These are phyloP conservation scores for Alexandromys oeconomus DNA, from an alignment of 2,797 vertebrate species.

Conservation along the genomic window DNA sequence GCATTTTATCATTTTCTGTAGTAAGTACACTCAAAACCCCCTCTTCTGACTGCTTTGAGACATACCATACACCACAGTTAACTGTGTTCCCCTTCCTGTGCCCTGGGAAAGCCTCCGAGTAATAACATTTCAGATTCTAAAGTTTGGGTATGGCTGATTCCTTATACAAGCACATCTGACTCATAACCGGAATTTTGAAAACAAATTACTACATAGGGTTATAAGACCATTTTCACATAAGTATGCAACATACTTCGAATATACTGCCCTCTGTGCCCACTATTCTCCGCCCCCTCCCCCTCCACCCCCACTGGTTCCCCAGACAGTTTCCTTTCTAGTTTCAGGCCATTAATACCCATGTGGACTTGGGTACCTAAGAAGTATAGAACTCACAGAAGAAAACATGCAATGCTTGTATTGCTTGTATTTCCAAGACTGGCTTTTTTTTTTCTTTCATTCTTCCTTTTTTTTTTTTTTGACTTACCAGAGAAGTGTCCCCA, in stretches of 20 bases:
- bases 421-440: too few relatives aligned
- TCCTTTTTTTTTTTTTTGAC: too few relatives aligned
- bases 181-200: neutral
- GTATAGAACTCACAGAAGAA: neutral
- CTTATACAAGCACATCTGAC: neutral
- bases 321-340: neutral
- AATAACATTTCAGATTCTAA: neutral
- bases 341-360: neutral
- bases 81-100: neutral
- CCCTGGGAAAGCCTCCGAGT: neutral
- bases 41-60: neutral
- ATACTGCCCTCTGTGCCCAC: neutral
- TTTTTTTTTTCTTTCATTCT: too few relatives aligned
- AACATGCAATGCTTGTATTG: neutral
- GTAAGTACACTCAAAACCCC: too few relatives aligned
- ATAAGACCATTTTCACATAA: neutral
- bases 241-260: neutral
- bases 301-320: neutral
- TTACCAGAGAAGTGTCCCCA: neutral
- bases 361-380: neutral
- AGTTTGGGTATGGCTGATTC: neutral
- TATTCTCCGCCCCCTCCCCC: neutral
- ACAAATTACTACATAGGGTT: neutral
- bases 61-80: fast-evolving
- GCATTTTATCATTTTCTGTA: too few relatives aligned